Evolutionary conservation across 2,797 vertebrate species (phyloP).

Genomic region (Acridotheres tristis): DNA sequence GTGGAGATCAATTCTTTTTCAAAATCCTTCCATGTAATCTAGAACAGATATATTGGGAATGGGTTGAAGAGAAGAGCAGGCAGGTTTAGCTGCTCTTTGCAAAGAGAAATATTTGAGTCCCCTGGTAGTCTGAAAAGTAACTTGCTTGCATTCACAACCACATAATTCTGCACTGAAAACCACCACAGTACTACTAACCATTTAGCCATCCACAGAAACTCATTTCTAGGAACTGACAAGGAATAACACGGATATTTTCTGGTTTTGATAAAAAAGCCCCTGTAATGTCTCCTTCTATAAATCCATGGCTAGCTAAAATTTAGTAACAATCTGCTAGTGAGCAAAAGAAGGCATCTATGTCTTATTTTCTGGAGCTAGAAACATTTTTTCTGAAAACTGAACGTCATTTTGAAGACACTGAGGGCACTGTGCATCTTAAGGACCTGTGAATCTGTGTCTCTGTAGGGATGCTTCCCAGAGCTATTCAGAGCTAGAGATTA

Average conservation of each 20-base stretch:
- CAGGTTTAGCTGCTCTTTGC: background rate
- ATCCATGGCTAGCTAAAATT: background rate
- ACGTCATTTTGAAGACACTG: background rate
- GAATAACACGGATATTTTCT: background rate
- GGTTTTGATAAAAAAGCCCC: background rate
- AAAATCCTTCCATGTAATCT: background rate
- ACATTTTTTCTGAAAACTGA: constrained; percentile 32
- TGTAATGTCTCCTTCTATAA: background rate
- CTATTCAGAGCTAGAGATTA: background rate
- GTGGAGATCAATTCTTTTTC: background rate
- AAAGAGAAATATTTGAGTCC: background rate
- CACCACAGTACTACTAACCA: background rate
- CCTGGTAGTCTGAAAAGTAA: background rate
- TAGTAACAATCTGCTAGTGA: background rate
- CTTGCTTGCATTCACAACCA: background rate
- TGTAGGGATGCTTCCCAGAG: background rate
- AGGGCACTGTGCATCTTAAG: background rate
- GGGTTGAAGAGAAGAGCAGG: background rate
- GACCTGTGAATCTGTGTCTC: background rate
- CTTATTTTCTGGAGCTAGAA: background rate
- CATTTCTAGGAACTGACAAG: background rate
- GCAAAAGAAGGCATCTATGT: background rate
- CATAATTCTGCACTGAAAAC: constrained; percentile 14
- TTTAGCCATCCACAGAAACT: background rate
- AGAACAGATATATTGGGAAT: background rate